A percentile compares a stretch with the other conserved stretches of the same genome.
Conservation (phyloP, 2,113 vertebrate species). For the Pantherophis guttatus region DNA sequence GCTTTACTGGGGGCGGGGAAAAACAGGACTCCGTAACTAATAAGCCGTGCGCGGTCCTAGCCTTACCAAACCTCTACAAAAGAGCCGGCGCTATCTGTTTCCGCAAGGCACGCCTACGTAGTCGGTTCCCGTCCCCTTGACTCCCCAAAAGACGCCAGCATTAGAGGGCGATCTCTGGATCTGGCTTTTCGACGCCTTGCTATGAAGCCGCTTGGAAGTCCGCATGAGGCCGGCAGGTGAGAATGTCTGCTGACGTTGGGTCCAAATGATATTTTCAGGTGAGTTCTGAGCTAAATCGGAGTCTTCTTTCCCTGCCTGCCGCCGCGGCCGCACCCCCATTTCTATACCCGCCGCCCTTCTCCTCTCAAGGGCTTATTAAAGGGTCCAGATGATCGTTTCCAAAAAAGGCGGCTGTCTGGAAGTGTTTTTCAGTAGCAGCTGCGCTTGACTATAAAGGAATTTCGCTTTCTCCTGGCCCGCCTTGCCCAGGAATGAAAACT, state of each 20-base stretch:
- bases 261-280: constrained; percentile 60
- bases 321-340: neutral
- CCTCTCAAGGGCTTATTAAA: constrained; percentile 15
- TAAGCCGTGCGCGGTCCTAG: constrained; percentile 10
- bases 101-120: constrained; percentile 54
- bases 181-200: neutral
- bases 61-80: constrained; percentile 42
- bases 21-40: neutral
- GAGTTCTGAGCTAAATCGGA: constrained; percentile 20
- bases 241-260: constrained; percentile 53
- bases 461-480: neutral
- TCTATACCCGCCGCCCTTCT: neutral
- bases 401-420: neutral
- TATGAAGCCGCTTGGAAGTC: constrained; percentile 17
- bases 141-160: constrained; percentile 34
- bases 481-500: neutral
- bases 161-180: constrained; percentile 26
- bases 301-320: neutral
- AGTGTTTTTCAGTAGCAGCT: constrained; percentile 4
- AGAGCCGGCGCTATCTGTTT: constrained; percentile 45
- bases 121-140: constrained; percentile 29
- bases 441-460: neutral
- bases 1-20: constrained; percentile 39
- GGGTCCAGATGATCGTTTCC: constrained; percentile 21
- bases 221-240: constrained; percentile 40